phyloP scores from a whole-genome alignment of 1,140 invertebrate genomes.

The Ceratosolen fusciceps region DNA sequence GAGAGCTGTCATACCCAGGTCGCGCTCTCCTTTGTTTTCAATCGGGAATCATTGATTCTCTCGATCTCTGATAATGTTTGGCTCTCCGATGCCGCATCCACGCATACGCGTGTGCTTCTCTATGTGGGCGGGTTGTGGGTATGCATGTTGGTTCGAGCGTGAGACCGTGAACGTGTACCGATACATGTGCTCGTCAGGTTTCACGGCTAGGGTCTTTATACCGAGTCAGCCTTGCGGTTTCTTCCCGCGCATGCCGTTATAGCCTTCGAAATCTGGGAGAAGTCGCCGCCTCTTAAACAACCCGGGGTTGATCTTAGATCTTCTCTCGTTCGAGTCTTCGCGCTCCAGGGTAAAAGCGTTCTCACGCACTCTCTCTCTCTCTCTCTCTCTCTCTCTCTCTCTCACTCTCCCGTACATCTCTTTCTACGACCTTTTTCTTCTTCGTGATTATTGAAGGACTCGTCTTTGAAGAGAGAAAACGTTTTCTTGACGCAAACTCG shows the following conservation, averaged over 20 bases:
- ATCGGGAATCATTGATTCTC: not conserved
- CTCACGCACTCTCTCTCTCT: not conserved
- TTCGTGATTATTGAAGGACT: not conserved
- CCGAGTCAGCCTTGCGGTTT: conserved; percentile 1
- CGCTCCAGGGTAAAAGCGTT: not conserved
- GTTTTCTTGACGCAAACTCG: not conserved
- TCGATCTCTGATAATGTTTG: conserved; percentile 8
- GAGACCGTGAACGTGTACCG: too few relatives aligned
- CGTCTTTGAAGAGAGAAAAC: not conserved
- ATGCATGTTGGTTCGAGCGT: too few relatives aligned
- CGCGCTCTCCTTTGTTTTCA: not conserved
- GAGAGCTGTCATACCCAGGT: not conserved
- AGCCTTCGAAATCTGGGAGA: conserved; percentile 1
- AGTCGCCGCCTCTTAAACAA: conserved; percentile 2
- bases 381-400: too few relatives aligned
- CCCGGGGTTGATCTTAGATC: not conserved
- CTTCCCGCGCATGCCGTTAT: not conserved
- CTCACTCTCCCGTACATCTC: too few relatives aligned
- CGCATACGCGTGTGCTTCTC: too few relatives aligned
- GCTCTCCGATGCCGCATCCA: too few relatives aligned
- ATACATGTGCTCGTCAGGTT: not conserved
- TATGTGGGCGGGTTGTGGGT: too few relatives aligned
- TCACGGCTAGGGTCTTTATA: not conserved
- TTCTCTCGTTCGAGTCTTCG: not conserved
- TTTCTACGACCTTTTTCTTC: not conserved